These are phyloP conservation scores for Neolamprologus ventralis DNA, from an alignment of 2,113 vertebrate genomes.

Conservation along the genomic window DNA sequence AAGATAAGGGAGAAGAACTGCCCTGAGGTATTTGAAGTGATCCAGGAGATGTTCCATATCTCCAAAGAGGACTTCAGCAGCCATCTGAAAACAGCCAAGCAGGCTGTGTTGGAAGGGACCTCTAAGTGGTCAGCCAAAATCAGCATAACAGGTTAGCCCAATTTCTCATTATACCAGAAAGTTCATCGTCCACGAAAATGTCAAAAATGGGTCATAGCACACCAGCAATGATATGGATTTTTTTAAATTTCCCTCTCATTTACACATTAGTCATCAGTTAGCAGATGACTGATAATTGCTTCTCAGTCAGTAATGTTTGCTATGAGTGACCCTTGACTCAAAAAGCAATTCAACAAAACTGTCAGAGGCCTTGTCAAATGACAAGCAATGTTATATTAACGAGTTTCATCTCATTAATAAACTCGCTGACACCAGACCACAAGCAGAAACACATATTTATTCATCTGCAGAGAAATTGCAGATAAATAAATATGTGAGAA, in stretches of 20 bases:
- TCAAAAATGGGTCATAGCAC: neutral
- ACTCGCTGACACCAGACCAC: neutral
- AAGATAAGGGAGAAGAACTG: slow-evolving; percentile 94
- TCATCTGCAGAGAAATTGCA: neutral
- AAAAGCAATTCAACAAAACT: neutral
- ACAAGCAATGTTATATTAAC: neutral
- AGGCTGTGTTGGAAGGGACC: slow-evolving; percentile 91
- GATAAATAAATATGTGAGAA: neutral
- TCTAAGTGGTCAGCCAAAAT: slow-evolving; percentile 99
- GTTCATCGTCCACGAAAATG: neutral
- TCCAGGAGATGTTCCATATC: slow-evolving; percentile 92
- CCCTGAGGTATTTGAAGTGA: slow-evolving; percentile 93
- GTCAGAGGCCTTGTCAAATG: neutral
- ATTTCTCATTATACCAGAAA: neutral
- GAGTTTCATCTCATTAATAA: neutral
- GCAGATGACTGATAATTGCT: neutral
- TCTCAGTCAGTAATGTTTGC: neutral
- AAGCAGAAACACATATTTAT: neutral
- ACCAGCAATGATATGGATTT: neutral
- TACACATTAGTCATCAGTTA: neutral
- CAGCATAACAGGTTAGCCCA: slow-evolving; percentile 86
- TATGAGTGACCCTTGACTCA: neutral
- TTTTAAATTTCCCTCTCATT: neutral
- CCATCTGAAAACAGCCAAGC: slow-evolving; percentile 89
- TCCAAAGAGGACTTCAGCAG: slow-evolving; percentile 86